phyloP scores from a whole-genome alignment of 2,888 invertebrate species.

The Drosophila sordidula region DNA sequence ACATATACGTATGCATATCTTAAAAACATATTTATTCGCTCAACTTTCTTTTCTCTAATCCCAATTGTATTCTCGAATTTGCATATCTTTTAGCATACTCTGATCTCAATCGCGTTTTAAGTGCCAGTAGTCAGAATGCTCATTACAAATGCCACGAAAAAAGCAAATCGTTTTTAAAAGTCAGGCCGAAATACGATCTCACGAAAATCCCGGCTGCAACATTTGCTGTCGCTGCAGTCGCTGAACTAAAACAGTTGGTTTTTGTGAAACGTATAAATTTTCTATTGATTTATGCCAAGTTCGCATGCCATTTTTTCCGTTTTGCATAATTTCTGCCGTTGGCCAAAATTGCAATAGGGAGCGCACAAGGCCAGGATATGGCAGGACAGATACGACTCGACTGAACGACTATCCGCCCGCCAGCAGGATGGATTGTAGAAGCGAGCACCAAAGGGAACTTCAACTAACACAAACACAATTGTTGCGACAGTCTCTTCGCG shows the following conservation, averaged over 20 bases:
- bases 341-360: constrained; percentile 70
- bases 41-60: not conserved
- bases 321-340: constrained; percentile 79
- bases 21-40: too few species aligned
- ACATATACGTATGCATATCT: too few species aligned
- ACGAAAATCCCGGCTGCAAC: constrained; percentile 21
- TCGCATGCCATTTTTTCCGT: constrained; percentile 81
- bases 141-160: constrained; percentile 10
- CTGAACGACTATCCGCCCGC: constrained; percentile 7
- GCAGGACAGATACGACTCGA: constrained; percentile 33
- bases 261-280: constrained; percentile 78
- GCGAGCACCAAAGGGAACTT: constrained; percentile 15
- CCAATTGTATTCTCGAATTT: not conserved
- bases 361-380: constrained; percentile 44
- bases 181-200: constrained; percentile 46
- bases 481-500: constrained; percentile 72
- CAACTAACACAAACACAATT: constrained; percentile 67
- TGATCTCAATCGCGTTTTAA: constrained; percentile 6
- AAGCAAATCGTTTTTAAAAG: constrained; percentile 18
- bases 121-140: constrained; percentile 9
- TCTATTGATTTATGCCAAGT: constrained; percentile 81
- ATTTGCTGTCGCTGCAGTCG: constrained; percentile 42
- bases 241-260: constrained; percentile 65
- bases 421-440: constrained; percentile 13
- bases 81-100: constrained; percentile 4